Base-by-base conservation (phyloP, 2,113 vertebrate genomes). In the Eudyptes chrysolophus region DNA sequence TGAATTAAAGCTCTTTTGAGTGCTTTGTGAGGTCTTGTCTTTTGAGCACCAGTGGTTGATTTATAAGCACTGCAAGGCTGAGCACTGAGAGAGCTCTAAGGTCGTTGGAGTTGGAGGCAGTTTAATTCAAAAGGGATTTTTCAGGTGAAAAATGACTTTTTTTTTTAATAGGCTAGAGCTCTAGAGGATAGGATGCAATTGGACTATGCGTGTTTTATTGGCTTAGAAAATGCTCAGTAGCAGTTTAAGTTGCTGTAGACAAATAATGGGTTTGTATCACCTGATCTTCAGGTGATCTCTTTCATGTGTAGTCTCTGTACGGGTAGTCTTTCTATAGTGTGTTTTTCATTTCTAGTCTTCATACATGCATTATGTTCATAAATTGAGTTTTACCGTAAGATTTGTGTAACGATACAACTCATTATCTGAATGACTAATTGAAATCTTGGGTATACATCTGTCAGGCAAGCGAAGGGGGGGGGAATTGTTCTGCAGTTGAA, bases 111-210 rank as follows among this genome's bases (percentile, higher is more conserved):
- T 54, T 69, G 34, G 24, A 66, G 22, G 26, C 21, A 72, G 46
- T 94, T 58, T 84, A 10, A 58, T 95, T 69, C 1, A 0, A 38
- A 85, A 60, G 27, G 25, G 36, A 30, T 78, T 89, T 93, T 84
- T 90, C 22, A 42, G 85, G 34, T 91, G 52, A 68, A 36, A 14
- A 78, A 72, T 34, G 10, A 36, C 30, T 51, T 38, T 38, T 3
- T 17, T 57, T 51, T 38, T 42, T 44, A 68, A 42, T 87, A 62
- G 40, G 5, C 24, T 65, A 17, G 17, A 13, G 10, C 19, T 36
- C 7, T 54, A 32, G 52, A 66, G 5, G 16, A 25, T 58, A 38
- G 22, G 18, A 82, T 22, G 6, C 0, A 0, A n/a, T 61, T 34
- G 15, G 3, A n/a, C 34, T 94, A 3, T n/a, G 24, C 12, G 8